Evolutionary conservation across 2,113 vertebrate genomes (phyloP), one percentile per base, ranked within the genome.

Genomic region (Ellobius talpinus): DNA sequence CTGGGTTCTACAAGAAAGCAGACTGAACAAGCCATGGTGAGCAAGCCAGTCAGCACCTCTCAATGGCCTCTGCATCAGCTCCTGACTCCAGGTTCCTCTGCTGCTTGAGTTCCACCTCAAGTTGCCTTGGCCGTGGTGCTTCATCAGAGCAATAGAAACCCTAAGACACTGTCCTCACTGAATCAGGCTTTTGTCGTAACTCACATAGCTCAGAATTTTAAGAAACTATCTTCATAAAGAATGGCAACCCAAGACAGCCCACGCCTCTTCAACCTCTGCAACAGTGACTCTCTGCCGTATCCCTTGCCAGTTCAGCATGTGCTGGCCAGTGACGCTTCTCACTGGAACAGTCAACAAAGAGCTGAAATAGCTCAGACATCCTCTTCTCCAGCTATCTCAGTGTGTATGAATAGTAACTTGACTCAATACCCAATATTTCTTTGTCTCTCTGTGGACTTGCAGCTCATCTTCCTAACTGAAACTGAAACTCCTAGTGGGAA

Each of bases 221-320:
- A 90, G 76, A 85, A 92, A 90, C 31, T 26, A 66, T 88, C 89
- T 86, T 90, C 21, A 58, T 72, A n/a, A 94, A 89, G 68, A 65
- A 55, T 93, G 65, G 63, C 85, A 73, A 29, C 52, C 73, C 92
- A 82, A 45, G 76, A 82, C 82, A 89, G 39, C 24, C 0, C 77
- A 94, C 23, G 23, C 76, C 72, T 50, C 66, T 96, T 84, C 0
- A 4, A 81, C 86, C 79, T 88, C 4, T 24, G 10, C 14, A 63
- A 81, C 86, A 79, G 26, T 94, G 92, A 65, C 47, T 90, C 85
- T 85, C 89, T 95, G 76, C 16, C 10, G 11, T 96, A 33, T 24
- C 76, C 65, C 11, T 14, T 61, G 93, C 55, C 76, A 61, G 94
- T 95, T 95, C 79, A 94, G 92, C 96, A 88, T 50, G n/a, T 72